Base-by-base conservation (phyloP, 2,797 vertebrate species). In the Sebastes steindachneri region DNA sequence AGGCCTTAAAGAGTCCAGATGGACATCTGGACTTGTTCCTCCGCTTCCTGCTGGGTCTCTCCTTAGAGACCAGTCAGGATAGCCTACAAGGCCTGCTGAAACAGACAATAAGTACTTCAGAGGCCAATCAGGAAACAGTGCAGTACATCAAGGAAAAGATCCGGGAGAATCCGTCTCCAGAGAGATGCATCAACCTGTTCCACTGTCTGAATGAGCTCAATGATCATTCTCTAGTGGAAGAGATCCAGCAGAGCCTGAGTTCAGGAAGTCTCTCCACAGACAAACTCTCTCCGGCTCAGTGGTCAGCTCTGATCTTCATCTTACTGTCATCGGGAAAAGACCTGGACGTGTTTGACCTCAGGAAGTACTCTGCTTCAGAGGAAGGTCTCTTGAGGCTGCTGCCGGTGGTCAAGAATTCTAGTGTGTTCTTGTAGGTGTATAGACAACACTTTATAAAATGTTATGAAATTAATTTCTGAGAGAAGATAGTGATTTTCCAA, bases 111-210 rank as follows among this genome's bases (percentile, higher is more conserved):
- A 73, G 33, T 25, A 68, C 55, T 19, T 45, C 74, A 45, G 41
- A 77, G 26, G 51, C 45, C 58, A 82, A 73, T 26, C 63, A 68
- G 33, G 64, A 73, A 45, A 82, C 33, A 57, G 75, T 28, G 2
- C 35, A 68, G 19, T 82, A 77, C 58, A 82, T 82, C 48, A 77
- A 68, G 23, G 35, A 77, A 45, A 68, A 73, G 57, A 77, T 82
- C 57, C 53, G 35, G 7, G 57, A 73, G 69, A 57, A 55, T 64
- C 51, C 37, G 2, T 58, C 65, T 58, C 21, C 73, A 51, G 79
- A 75, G 29, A 80, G 65, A 48, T 64, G 60, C 28, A 31, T 60
- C 28, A 60, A 60, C 58, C 58, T 60, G 1, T 60, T 60, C 9
- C 58, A 60, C 58, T 75, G 51, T 48, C 58, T 74, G 29, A 73